Base-by-base conservation (phyloP, 2,113 vertebrate genomes). In the Sturnira hondurensis region DNA sequence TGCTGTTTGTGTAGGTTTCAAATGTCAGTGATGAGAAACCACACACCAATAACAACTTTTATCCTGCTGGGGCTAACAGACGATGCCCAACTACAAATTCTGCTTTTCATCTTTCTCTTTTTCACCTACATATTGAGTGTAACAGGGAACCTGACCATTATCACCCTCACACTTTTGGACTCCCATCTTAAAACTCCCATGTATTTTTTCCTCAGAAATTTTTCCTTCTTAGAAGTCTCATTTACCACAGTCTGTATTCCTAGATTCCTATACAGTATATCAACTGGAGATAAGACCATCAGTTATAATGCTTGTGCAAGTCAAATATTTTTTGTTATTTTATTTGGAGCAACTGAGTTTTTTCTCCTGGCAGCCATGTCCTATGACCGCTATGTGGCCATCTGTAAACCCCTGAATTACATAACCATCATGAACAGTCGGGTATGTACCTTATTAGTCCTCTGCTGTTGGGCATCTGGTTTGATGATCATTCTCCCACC, bases 291-390 rank as follows among this genome's bases (percentile, higher is more conserved):
- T 19, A 96, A 96, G 6, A 92, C 68, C 10, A 76, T 97, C 52
- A 95, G 86, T 7, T 97, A 96, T 41, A 95, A 92, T 84, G 92
- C 90, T 50, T 97, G 96, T 22, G 84, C 87, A 82, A 95, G 61
- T 95, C 96, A 97, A 95, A 74, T 97, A 86, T 96, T 97, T 65
- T 97, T 97, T 95, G 36, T 93, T 63, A 56, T 91, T 94, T 68
- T 97, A 12, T 96, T 97, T 70, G 92, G 90, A 86, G 83, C 92
- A 36, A 96, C 94, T 14, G 92, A 97, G 19, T 95, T 97, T 96
- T 97, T 97, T 63, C 96, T 97, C 54, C 33, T 97, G 83, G 94
- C 94, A 56, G 87, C 90, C 43, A 92, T 97, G 97, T 97, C 95
- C 13, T 97, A 92, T 31, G 96, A 97, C 26, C 73, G 52, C 47